phyloP scores from a whole-genome alignment of 2,888 invertebrate species.

The Spatulosminthurus flaviceps region DNA sequence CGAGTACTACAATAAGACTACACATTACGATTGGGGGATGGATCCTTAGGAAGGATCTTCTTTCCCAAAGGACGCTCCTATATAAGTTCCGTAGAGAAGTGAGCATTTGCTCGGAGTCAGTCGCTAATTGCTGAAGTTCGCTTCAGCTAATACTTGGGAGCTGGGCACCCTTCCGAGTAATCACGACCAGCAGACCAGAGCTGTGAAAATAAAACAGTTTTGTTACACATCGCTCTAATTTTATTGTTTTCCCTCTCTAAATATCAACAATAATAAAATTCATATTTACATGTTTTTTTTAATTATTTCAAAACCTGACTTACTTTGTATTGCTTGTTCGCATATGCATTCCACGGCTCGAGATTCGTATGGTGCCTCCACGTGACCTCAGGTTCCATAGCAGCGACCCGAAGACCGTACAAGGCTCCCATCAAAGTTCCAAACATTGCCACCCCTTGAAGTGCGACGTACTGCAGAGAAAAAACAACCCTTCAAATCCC shows the following conservation, averaged over 20 bases:
- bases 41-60: too few species aligned
- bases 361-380: neutral
- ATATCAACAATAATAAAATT: neutral
- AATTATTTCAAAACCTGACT: too few species aligned
- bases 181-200: neutral
- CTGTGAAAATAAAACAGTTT: too few species aligned
- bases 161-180: neutral
- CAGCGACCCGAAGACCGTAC: neutral
- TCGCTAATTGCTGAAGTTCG: neutral
- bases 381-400: neutral
- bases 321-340: conserved; percentile 5
- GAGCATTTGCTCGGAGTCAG: neutral
- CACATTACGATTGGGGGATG: too few species aligned
- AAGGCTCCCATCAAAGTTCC: neutral
- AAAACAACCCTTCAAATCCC: neutral
- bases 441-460: neutral
- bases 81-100: too few species aligned
- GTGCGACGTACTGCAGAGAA: neutral
- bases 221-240: too few species aligned
- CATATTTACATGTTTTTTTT: neutral
- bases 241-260: neutral
- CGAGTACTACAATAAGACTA: too few species aligned
- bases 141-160: neutral
- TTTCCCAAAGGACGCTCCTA: too few species aligned
- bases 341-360: neutral